Evolutionary conservation across 2,888 invertebrate genomes (phyloP).

Genomic region (Poecilus cupreus): DNA sequence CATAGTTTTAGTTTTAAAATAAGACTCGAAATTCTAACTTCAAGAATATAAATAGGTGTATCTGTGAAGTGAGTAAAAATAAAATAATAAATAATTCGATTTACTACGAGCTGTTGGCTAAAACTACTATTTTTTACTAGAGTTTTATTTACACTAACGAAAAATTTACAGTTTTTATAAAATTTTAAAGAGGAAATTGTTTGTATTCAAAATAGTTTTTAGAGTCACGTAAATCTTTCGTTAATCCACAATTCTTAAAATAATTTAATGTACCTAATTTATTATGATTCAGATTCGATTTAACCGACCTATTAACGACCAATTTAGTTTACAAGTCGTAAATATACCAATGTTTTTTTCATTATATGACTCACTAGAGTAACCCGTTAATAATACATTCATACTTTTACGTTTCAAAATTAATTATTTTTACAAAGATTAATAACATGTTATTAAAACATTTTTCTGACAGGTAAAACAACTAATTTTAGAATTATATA

Average conservation of each 20-base stretch:
- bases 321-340: too few species aligned
- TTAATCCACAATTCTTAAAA: neutral
- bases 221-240: too few species aligned
- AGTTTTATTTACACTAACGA: neutral
- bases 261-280: neutral
- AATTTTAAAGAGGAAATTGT: neutral
- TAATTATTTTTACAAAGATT: constrained; percentile 21
- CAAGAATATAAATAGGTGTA: neutral
- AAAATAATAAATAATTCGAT: neutral
- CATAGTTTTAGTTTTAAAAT: constrained; percentile 6
- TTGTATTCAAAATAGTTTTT: neutral
- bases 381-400: neutral
- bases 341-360: neutral
- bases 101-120: neutral
- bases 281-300: neutral
- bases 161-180: neutral
- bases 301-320: neutral
- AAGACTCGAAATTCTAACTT: neutral
- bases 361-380: neutral
- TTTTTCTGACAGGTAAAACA: neutral
- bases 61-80: neutral
- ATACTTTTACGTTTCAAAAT: neutral
- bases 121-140: neutral
- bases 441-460: constrained; percentile 9
- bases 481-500: neutral